Evolutionary conservation across 2,888 invertebrate species (phyloP).

Genomic region (Penaeus monodon): DNA sequence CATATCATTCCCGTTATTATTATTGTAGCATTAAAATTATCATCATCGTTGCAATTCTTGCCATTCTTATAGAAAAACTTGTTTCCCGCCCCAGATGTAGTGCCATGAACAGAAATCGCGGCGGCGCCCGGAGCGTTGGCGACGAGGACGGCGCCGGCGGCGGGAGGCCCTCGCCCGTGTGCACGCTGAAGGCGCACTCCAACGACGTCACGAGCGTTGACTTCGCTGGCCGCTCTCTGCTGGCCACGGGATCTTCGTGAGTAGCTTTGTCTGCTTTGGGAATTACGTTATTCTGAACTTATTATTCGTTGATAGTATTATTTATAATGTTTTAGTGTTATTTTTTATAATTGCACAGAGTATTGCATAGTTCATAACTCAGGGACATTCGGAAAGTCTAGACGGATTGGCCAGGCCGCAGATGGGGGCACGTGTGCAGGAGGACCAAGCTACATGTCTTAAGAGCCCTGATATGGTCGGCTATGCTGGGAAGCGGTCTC

Average conservation of each 20-base stretch:
- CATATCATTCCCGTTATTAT: too few relatives aligned
- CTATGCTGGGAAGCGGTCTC: too few relatives aligned
- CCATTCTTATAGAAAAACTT: neutral
- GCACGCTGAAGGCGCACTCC: constrained; percentile 73
- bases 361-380: too few relatives aligned
- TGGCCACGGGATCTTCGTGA: constrained; percentile 75
- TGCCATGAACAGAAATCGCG: constrained; percentile 22
- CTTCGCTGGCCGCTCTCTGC: constrained; percentile 75
- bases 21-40: too few relatives aligned
- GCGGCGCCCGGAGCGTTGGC: constrained; percentile 2
- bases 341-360: too few relatives aligned
- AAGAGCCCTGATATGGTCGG: too few relatives aligned
- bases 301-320: neutral
- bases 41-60: neutral
- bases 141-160: constrained; percentile 8
- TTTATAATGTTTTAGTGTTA: too few relatives aligned
- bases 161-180: constrained; percentile 20
- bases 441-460: too few relatives aligned
- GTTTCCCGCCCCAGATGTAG: constrained; percentile 25
- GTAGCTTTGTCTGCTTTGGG: constrained; percentile 8
- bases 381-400: too few relatives aligned
- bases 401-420: too few relatives aligned
- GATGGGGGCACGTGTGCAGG: too few relatives aligned
- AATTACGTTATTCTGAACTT: neutral
- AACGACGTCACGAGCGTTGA: constrained; percentile 79